Evolutionary conservation across 2,797 vertebrate species (phyloP).

Genomic region (Pangasius sanitwongsei): DNA sequence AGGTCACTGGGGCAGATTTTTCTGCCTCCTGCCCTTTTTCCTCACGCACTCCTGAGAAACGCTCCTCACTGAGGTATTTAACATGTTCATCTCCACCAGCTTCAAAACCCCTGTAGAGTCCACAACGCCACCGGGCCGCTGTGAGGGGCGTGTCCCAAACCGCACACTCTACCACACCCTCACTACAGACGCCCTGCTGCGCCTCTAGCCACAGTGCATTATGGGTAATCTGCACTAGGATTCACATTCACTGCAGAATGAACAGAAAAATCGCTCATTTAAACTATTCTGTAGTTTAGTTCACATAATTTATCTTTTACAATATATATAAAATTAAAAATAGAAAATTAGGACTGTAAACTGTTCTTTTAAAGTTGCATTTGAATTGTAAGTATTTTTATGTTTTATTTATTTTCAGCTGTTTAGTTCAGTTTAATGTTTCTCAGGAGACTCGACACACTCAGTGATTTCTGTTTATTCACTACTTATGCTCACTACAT

Average conservation of each 20-base stretch:
- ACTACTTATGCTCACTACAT: no score
- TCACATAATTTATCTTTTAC: neutral
- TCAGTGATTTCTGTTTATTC: no score
- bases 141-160: neutral
- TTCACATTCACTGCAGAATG: neutral
- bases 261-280: neutral
- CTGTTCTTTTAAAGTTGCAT: no score
- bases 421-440: neutral
- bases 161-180: neutral
- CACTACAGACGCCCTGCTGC: neutral
- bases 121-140: neutral
- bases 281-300: neutral
- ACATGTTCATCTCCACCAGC: neutral
- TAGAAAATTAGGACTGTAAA: no score
- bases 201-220: neutral
- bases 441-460: no score
- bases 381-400: neutral
- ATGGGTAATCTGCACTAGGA: neutral
- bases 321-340: no score
- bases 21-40: neutral
- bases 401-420: neutral
- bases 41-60: neutral
- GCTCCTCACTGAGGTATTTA: neutral
- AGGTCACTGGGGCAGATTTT: slow-evolving; percentile 13
- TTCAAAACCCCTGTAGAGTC: neutral